Conservation (phyloP, 1,140 invertebrate species). For the Drosophila mauritiana region DNA sequence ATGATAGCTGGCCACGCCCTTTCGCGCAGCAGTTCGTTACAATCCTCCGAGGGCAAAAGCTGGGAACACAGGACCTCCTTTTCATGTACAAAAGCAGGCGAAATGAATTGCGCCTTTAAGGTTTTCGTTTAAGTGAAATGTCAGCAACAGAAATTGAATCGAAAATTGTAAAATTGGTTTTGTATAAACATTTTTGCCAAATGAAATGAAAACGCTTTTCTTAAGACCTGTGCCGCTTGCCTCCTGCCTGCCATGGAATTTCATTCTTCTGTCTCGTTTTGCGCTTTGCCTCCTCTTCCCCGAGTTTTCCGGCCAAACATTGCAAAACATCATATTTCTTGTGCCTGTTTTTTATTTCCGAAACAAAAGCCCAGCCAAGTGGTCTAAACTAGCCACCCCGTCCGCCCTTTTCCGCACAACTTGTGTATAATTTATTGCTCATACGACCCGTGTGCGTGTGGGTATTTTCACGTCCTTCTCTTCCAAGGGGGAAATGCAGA, state of each 20-base stretch:
- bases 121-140: constrained; percentile 84
- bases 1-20: constrained; percentile 14
- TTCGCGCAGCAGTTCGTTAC: constrained; percentile 7
- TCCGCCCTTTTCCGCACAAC: constrained; percentile 6
- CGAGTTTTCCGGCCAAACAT: constrained; percentile 18
- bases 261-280: constrained; percentile 41
- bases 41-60: neutral
- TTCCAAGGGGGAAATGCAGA: constrained; percentile 12
- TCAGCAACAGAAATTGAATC: constrained; percentile 82
- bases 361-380: constrained; percentile 59
- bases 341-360: constrained; percentile 75
- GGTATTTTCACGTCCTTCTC: neutral
- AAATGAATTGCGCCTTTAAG: constrained; percentile 81
- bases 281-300: constrained; percentile 1
- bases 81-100: constrained; percentile 23
- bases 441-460: constrained; percentile 52
- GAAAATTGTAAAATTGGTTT: constrained; percentile 84
- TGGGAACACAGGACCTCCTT: constrained; percentile 2
- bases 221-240: constrained; percentile 50
- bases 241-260: constrained; percentile 42
- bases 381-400: constrained; percentile 21
- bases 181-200: constrained; percentile 82
- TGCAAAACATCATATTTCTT: constrained; percentile 73
- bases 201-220: constrained; percentile 82
- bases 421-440: constrained; percentile 77